A percentile compares a stretch with the other conserved stretches of the same genome.
Conservation (phyloP, 1,140 invertebrate species). For the Trichoplusia ni region DNA sequence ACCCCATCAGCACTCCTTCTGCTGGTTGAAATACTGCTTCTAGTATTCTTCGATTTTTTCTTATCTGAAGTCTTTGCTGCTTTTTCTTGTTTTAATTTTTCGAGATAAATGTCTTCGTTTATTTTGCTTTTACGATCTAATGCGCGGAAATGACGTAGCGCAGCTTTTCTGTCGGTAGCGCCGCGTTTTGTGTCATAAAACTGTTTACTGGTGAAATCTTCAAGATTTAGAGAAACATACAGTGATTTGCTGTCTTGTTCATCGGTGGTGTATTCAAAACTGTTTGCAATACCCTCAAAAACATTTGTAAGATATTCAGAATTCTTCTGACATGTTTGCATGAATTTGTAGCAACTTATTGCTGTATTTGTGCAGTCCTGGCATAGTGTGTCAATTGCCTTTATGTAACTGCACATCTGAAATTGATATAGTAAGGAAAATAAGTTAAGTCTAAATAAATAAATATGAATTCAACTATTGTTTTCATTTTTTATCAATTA, state of each 20-base stretch:
- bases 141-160: slow-evolving; percentile 43
- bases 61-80: slow-evolving; percentile 11
- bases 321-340: slow-evolving; percentile 46
- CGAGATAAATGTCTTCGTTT: slow-evolving; percentile 8
- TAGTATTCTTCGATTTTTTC: slow-evolving; percentile 32
- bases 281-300: slow-evolving; percentile 42
- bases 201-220: slow-evolving; percentile 48
- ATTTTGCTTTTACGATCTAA: slow-evolving; percentile 36
- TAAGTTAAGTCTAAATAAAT: too few relatives aligned
- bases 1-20: slow-evolving; percentile 59
- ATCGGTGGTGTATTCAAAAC: slow-evolving; percentile 41
- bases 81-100: slow-evolving; percentile 22
- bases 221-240: slow-evolving; percentile 51
- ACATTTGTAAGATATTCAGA: slow-evolving; percentile 41
- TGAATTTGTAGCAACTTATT: slow-evolving; percentile 57
- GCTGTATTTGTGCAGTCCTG: slow-evolving; percentile 49
- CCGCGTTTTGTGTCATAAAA: slow-evolving; percentile 48
- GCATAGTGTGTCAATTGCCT: slow-evolving; percentile 51
- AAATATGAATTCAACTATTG: too few relatives aligned
- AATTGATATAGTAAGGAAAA: slow-evolving; percentile 32
- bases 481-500: too few relatives aligned
- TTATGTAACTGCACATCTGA: slow-evolving; percentile 52
- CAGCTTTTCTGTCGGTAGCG: slow-evolving; percentile 32
- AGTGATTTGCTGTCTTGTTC: slow-evolving; percentile 46
- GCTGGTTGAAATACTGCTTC: slow-evolving; percentile 43